Evolutionary conservation across 53 echinoderm and acorn worm species (phyloP), one percentile per base, ranked within the genome.

Genomic region (Temnopleurus reevesii): DNA sequence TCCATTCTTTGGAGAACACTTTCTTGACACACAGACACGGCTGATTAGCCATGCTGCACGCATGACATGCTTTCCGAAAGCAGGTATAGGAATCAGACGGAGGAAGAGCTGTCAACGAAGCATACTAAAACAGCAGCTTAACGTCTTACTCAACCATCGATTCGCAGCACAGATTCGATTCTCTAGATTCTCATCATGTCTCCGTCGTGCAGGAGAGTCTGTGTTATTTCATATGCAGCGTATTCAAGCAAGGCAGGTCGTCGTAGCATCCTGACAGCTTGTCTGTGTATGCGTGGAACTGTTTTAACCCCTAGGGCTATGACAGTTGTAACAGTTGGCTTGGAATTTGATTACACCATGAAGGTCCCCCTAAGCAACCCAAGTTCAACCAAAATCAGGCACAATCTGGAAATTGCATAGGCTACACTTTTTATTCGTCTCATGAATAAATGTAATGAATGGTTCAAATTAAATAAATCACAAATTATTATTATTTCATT

Each of bases 311-410:
- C 41, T 41, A 21, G 71, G 71, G 71, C n/a, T 5, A 38, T 71
- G 71, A 41, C 71, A 43, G 71, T 71, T 71, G 71, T 71, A 71
- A 71, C 71, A 71, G 71, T 71, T 71, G 71, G 36, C 41, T 71
- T 71, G 71, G 41, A 71, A 71, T 71, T 41, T 71, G 71, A 71
- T 71, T 71, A 71, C 8, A 41, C 71, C n/a, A 41, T 71, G 71
- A 71, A 41, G 36, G 71, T 5, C 30, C 71, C 71, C 41, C 13
- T 10, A 9, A 43, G 41, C 71, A n/a, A 56, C 38, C 71, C 41
- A 71, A 71, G 71, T 71, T 71, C 71, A 71, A 71, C 71, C 56
- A 36, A 71, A 41, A 71, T 38, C 12, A 6, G 27, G 41, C 71
- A 71, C 71, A 71, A 71, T n/a, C 71, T n/a, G 23, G 15, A 34